Conservation (phyloP, 1,140 invertebrate species). For the Drosophila asahinai region DNA sequence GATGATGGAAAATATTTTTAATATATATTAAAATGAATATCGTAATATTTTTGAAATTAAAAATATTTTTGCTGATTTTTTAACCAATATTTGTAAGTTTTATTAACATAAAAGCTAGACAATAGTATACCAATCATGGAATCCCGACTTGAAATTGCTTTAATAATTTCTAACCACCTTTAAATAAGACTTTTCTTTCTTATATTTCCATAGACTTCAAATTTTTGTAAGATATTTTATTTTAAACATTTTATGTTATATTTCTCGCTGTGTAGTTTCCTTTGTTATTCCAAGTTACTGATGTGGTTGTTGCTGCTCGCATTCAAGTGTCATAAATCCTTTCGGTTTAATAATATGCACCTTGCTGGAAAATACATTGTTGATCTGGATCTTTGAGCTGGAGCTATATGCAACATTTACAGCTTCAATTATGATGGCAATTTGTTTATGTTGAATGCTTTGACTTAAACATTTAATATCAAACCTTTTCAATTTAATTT, state of each 20-base stretch:
- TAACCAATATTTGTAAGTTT: too few species aligned
- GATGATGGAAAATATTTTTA: background rate
- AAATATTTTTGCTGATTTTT: too few species aligned
- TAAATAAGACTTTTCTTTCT: background rate
- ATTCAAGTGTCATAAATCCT: slow-evolving; percentile 80
- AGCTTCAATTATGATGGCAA: slow-evolving; percentile 32
- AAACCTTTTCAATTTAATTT: background rate
- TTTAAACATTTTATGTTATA: background rate
- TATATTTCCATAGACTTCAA: background rate
- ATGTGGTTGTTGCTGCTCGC: slow-evolving; percentile 49
- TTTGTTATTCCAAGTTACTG: slow-evolving; percentile 29
- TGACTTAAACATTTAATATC: background rate
- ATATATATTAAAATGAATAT: too few species aligned
- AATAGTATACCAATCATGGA: too few species aligned
- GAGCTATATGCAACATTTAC: slow-evolving; percentile 13
- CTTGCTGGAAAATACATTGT: slow-evolving; percentile 32
- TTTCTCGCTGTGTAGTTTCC: slow-evolving; percentile 19
- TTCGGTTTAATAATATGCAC: slow-evolving; percentile 78
- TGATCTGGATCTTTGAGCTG: slow-evolving; percentile 6
- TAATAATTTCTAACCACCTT: too few species aligned
- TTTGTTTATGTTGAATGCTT: slow-evolving; percentile 15
- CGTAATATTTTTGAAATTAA: too few species aligned
- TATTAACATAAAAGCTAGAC: too few species aligned
- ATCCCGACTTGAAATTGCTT: too few species aligned
- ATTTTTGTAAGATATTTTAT: too few species aligned